Evolutionary conservation across 2,888 invertebrate genomes (phyloP).

Genomic region (Tachina lurida): DNA sequence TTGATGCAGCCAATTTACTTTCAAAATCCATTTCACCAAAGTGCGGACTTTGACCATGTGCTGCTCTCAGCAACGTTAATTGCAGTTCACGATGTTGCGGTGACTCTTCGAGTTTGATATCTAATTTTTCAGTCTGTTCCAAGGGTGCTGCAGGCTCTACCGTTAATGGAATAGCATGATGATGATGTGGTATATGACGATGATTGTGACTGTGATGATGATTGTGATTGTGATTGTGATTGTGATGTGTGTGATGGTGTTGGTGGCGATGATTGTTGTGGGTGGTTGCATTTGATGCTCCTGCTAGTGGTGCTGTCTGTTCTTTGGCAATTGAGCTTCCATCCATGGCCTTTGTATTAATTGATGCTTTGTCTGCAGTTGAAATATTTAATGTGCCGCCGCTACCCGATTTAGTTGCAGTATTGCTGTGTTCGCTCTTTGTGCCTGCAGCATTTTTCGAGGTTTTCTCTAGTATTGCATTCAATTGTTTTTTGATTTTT

Average conservation of each 20-base stretch:
- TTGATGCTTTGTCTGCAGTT: constrained; percentile 60
- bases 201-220: constrained; percentile 64
- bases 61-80: constrained; percentile 77
- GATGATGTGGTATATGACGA: constrained; percentile 76
- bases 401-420: not conserved
- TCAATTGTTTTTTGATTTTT: constrained; percentile 82
- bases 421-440: constrained; percentile 45
- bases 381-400: constrained; percentile 39
- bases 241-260: constrained; percentile 67
- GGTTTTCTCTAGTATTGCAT: constrained; percentile 78
- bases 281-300: constrained; percentile 69
- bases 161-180: constrained; percentile 79
- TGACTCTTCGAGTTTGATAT: constrained; percentile 80
- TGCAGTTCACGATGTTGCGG: constrained; percentile 77
- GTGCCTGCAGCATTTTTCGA: constrained; percentile 73
- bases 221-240: constrained; percentile 73
- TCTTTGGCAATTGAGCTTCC: constrained; percentile 63
- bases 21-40: constrained; percentile 81
- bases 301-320: constrained; percentile 71
- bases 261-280: constrained; percentile 60
- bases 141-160: constrained; percentile 80
- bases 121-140: constrained; percentile 80
- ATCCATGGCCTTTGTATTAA: constrained; percentile 56
- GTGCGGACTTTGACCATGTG: constrained; percentile 73
- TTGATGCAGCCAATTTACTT: constrained; percentile 81